Evolutionary conservation across 2,888 invertebrate genomes (phyloP), one percentile per base, ranked within the genome.

Genomic region (Aphidoletes aphidimyza): DNA sequence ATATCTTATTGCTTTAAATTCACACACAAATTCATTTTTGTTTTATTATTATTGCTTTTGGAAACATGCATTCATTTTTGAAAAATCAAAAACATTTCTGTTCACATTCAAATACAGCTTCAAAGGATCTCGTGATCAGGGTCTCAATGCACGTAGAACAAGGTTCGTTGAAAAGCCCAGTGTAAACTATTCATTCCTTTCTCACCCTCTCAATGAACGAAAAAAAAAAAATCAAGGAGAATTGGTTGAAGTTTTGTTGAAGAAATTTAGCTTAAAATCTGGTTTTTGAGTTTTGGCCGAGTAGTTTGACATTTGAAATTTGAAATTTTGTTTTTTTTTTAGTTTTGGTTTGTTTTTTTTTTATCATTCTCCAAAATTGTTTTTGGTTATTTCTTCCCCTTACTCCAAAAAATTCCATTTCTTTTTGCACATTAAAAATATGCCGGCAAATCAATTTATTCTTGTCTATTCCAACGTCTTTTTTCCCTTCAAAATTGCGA

Each of bases 91-190:
- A n/a, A n/a, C n/a, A 69, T 69, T 69, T 47, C 22, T 69, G 34
- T 11, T 30, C 30, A 3, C 26, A 69, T 54, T 54, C n/a, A n/a
- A 5, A 81, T 37, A 81, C 81, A 93, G 93, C 90, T 93, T 93
- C 91, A 93, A 93, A 89, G 92, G 92, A 88, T 93, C 92, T 85
- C 91, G 92, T 86, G 92, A 92, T 88, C 90, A 92, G 86, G 91
- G 92, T 86, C 90, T 92, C 14, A 90, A 90, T 85, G 87, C 89
- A 85, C 89, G 90, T 86, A 89, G 89, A 87, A 88, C 89, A 87
- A 90, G 89, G 90, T 90, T 87, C 88, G 84, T 69, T 81, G 19
- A 81, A 37, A 22, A 1, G 17, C 34, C 36, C 78, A 34, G 19
- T 26, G 8, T 14, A 47, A 11, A 19, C 22, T 83, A 9, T 8